A percentile compares a stretch with the other conserved stretches of the same genome.
These are phyloP conservation scores for Lepidostoma basale DNA, from an alignment of 1,140 invertebrate species.

Conservation along the genomic window DNA sequence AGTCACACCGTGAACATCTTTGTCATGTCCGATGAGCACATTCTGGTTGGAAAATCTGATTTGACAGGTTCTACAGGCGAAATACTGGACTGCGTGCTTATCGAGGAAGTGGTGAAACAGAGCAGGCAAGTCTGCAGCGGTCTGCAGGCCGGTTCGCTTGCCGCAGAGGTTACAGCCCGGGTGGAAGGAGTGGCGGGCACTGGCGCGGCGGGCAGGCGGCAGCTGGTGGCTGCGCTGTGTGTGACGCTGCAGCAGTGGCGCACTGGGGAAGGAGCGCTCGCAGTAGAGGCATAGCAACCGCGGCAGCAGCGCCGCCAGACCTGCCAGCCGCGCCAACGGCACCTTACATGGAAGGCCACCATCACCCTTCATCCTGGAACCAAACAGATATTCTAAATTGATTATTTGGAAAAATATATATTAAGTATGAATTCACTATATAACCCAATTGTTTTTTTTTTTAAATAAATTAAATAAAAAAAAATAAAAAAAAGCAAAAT, in stretches of 20 bases:
- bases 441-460: too few species aligned
- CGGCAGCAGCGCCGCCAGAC: constrained; percentile 6
- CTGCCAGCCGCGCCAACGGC: background rate
- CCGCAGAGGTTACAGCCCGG: constrained; percentile 52
- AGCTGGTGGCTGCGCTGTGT: constrained; percentile 60
- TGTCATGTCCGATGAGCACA: constrained; percentile 49
- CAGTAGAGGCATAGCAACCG: constrained; percentile 65
- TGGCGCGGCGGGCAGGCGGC: constrained; percentile 50
- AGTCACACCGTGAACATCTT: constrained; percentile 37
- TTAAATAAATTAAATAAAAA: too few species aligned
- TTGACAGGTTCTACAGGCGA: constrained; percentile 53
- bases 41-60: constrained; percentile 49
- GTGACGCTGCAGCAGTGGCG: constrained; percentile 64
- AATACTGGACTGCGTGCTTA: constrained; percentile 53
- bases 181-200: constrained; percentile 47
- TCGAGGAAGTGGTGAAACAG: constrained; percentile 54
- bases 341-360: constrained; percentile 4
- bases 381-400: too few species aligned
- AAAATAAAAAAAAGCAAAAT: too few species aligned
- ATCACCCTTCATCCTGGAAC: constrained; percentile 16
- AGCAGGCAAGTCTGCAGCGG: constrained; percentile 50
- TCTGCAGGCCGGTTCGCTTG: constrained; percentile 47
- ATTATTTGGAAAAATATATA: too few species aligned
- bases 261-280: constrained; percentile 65
- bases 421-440: too few species aligned